phyloP scores from a whole-genome alignment of 2,113 vertebrate species.

The Perca fluviatilis region DNA sequence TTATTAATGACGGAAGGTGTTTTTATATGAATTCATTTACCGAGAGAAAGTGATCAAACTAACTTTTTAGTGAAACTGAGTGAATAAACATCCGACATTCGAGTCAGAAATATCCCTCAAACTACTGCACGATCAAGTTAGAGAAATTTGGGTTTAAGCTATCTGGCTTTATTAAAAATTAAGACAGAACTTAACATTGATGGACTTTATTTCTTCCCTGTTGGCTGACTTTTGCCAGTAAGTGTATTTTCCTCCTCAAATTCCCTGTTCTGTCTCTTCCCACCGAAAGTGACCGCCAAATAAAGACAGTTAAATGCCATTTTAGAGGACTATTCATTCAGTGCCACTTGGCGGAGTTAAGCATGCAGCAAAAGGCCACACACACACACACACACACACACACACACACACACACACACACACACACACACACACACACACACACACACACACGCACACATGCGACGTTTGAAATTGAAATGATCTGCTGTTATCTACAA shows the following conservation, averaged over 20 bases:
- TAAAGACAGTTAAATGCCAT: constrained; percentile 22
- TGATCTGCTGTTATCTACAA: constrained; percentile 10
- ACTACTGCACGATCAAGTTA: too few relatives aligned
- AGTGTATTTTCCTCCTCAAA: constrained; percentile 1
- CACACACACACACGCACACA: constrained; percentile 14
- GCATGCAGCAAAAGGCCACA: constrained; percentile 5
- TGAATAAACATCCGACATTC: not conserved
- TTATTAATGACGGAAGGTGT: not conserved
- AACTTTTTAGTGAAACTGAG: not conserved
- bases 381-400: constrained; percentile 12
- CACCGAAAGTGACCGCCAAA: not conserved
- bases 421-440: constrained; percentile 15
- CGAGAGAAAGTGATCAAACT: not conserved
- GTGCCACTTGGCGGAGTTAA: constrained; percentile 1
- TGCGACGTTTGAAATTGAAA: constrained; percentile 8
- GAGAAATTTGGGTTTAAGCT: not conserved
- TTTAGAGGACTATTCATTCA: constrained; percentile 35
- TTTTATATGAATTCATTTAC: not conserved
- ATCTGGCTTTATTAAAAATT: not conserved
- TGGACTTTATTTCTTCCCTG: not conserved
- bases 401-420: not conserved
- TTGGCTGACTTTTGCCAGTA: not conserved
- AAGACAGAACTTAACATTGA: not conserved
- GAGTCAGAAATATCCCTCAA: not conserved
- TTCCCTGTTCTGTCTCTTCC: not conserved